Conservation (phyloP, 2,797 vertebrate species). For the Lepus oiostolus region DNA sequence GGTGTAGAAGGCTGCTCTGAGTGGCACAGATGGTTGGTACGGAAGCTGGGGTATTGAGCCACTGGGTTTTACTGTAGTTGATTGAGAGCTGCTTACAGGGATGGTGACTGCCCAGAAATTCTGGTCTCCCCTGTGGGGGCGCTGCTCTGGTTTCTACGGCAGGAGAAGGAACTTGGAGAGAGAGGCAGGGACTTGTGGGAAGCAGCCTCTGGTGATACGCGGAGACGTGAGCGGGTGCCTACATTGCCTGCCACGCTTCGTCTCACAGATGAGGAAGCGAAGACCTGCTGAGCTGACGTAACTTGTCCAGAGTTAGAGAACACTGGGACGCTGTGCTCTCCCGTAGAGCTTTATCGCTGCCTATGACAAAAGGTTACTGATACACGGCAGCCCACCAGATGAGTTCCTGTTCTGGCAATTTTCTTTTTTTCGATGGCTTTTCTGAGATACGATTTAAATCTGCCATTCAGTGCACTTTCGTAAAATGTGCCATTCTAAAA, state of each 20-base stretch:
- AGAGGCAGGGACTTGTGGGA: not conserved
- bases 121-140: not conserved
- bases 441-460: constrained; percentile 29
- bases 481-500: not conserved
- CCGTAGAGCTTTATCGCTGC: not conserved
- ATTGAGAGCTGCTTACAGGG: not conserved
- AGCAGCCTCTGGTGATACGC: not conserved
- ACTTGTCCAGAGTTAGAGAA: not conserved
- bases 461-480: not conserved
- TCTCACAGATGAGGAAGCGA: not conserved
- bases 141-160: not conserved
- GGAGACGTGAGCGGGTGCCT: not conserved
- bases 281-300: not conserved
- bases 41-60: not conserved
- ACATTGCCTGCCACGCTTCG: not conserved
- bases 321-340: not conserved
- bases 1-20: no score
- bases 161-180: not conserved
- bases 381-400: not conserved
- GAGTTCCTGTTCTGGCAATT: constrained; percentile 23
- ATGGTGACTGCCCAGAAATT: not conserved
- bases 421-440: not conserved
- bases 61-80: not conserved
- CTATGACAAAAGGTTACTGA: not conserved
- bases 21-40: fast-evolving